These are phyloP conservation scores for Apostichopus parvimensis DNA, from an alignment of 35 echinoderm and acorn worm genomes.

Conservation along the genomic window DNA sequence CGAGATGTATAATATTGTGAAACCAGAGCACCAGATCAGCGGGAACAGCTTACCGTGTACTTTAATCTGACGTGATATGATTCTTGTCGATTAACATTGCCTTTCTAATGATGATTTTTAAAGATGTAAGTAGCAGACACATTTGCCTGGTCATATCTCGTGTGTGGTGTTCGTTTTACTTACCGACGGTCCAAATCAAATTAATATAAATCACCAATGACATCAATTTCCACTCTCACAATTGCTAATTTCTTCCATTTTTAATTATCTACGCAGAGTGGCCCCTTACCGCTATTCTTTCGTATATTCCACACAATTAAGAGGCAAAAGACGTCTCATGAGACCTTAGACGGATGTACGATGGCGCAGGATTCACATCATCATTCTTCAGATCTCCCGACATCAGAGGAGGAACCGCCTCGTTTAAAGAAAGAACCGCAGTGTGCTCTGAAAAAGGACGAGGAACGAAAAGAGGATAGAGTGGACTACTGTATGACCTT, in stretches of 20 bases:
- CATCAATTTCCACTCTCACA: neutral
- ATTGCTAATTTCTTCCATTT: neutral
- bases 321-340: neutral
- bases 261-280: constrained; percentile 1
- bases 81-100: too few relatives aligned
- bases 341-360: neutral
- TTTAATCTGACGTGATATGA: too few relatives aligned
- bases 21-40: too few relatives aligned
- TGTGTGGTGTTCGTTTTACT: too few relatives aligned
- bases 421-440: neutral
- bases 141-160: too few relatives aligned
- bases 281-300: constrained; percentile 19
- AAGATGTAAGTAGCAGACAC: too few relatives aligned
- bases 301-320: neutral
- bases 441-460: neutral
- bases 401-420: neutral
- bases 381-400: neutral
- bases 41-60: too few relatives aligned
- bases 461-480: neutral
- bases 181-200: too few relatives aligned
- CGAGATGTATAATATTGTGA: too few relatives aligned
- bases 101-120: too few relatives aligned
- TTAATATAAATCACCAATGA: too few relatives aligned
- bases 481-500: neutral
- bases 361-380: neutral